Conservation (phyloP, 2,797 vertebrate species). For the Limosa lapponica region DNA sequence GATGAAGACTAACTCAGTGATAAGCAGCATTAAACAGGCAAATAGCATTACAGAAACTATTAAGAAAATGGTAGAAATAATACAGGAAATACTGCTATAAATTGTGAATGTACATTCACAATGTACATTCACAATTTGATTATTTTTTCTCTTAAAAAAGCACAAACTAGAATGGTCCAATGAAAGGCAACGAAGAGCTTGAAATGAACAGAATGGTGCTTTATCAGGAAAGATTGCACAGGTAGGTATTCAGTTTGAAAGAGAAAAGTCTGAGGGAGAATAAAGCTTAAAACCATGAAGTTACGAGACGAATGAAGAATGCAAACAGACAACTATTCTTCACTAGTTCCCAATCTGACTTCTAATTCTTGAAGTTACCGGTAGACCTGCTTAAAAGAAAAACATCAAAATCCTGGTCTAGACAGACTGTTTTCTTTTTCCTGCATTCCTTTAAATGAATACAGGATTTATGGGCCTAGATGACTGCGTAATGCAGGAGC, state of each 20-base stretch:
- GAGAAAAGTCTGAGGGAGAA: background rate
- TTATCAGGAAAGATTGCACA: background rate
- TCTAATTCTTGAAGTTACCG: background rate
- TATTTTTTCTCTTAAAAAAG: background rate
- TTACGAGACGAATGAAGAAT: background rate
- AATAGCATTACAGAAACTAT: rapidly evolving
- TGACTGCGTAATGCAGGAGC: background rate
- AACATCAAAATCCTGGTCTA: background rate
- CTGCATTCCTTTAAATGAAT: background rate
- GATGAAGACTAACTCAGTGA: background rate
- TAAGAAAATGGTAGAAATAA: background rate
- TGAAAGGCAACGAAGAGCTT: background rate
- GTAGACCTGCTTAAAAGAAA: background rate
- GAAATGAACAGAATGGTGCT: background rate
- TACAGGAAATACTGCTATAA: background rate
- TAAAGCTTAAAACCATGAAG: background rate
- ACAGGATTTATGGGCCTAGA: background rate
- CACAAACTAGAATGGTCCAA: background rate
- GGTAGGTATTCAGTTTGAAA: background rate
- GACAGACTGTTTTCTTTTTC: background rate
- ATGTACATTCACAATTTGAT: background rate
- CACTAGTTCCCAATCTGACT: background rate
- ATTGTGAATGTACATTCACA: background rate
- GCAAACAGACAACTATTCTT: background rate
- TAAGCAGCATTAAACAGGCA: background rate